A percentile compares a stretch with the other conserved stretches of the same genome.
Evolutionary conservation across 2,113 vertebrate species (phyloP).

Genomic region (Mohoua ochrocephala): DNA sequence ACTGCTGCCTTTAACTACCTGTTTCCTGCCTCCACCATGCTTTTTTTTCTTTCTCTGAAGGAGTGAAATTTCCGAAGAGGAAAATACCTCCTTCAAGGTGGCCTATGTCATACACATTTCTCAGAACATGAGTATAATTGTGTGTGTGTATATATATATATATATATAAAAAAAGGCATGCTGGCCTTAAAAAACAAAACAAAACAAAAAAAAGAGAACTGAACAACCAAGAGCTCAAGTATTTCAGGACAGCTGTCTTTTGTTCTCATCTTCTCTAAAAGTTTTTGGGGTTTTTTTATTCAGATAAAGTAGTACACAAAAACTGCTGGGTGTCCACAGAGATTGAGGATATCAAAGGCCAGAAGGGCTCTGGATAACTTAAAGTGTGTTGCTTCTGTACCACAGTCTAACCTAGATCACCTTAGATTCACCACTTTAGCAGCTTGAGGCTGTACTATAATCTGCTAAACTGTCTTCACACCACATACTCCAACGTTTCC

Average conservation of each 20-base stretch:
- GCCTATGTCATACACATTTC: background rate
- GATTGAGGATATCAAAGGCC: background rate
- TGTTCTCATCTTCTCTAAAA: background rate
- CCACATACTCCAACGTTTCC: background rate
- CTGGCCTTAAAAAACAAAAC: background rate
- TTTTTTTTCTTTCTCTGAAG: background rate
- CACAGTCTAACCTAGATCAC: slow-evolving; percentile 20
- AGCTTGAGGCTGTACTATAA: background rate
- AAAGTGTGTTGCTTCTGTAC: background rate
- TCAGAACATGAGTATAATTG: background rate
- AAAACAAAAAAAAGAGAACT: background rate
- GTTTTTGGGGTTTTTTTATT: background rate
- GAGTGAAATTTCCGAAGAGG: background rate
- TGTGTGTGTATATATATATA: no score
- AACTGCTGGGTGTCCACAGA: background rate
- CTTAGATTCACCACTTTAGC: background rate
- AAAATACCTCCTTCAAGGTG: background rate
- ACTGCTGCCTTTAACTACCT: background rate
- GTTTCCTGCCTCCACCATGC: background rate
- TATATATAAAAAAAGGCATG: background rate
- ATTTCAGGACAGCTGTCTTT: background rate
- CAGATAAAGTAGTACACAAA: background rate
- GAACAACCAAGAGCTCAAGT: background rate
- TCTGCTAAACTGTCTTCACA: background rate
- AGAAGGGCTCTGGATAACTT: background rate